Evolutionary conservation across 2,113 vertebrate genomes (phyloP).

Genomic region (Misgurnus anguillicaudatus): DNA sequence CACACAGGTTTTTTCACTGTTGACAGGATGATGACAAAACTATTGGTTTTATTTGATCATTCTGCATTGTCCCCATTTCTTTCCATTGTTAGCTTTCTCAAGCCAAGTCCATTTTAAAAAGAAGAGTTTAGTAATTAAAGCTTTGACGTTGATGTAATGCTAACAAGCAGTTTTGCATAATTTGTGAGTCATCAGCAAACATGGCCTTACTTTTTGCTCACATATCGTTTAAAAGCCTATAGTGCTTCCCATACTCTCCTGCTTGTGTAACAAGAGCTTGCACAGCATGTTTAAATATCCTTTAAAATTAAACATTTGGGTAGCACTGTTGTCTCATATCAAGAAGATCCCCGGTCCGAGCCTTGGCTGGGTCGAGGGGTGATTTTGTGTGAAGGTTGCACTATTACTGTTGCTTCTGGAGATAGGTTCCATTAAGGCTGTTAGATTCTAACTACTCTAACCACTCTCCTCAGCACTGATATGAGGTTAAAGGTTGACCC

Average conservation of each 20-base stretch:
- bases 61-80: constrained; percentile 52
- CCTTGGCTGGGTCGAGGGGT: no score
- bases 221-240: background rate
- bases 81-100: constrained; percentile 40
- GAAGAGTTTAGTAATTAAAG: constrained; percentile 40
- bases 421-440: background rate
- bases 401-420: background rate
- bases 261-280: background rate
- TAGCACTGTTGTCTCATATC: no score
- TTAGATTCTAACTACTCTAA: background rate
- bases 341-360: no score
- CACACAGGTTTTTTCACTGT: constrained; percentile 41
- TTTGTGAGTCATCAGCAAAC: no score
- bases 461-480: constrained; percentile 46
- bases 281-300: background rate
- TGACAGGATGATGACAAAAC: constrained; percentile 69
- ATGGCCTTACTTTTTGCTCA: no score
- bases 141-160: constrained; percentile 56
- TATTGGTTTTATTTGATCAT: constrained; percentile 64
- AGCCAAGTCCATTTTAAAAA: constrained; percentile 43
- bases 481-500: constrained; percentile 59
- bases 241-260: background rate
- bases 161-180: constrained; percentile 19
- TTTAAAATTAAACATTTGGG: no score
- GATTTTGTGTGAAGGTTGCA: no score